phyloP scores from a whole-genome alignment of 2,797 vertebrate genomes.

The Okamejei kenojei region DNA sequence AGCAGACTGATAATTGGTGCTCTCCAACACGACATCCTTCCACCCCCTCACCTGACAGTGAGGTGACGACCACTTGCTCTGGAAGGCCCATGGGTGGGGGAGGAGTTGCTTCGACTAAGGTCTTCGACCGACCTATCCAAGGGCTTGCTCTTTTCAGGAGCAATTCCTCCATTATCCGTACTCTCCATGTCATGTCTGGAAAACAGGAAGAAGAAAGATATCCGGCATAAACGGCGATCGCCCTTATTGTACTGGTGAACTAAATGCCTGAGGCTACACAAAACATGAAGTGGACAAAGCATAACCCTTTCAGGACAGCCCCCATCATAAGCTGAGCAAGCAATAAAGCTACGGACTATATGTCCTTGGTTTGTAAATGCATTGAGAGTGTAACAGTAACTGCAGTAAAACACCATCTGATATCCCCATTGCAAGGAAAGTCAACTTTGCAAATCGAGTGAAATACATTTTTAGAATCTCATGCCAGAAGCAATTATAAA shows the following conservation, averaged over 20 bases:
- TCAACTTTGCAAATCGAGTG: background rate
- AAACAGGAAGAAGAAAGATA: background rate
- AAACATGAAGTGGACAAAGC: background rate
- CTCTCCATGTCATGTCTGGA: conserved; percentile 70
- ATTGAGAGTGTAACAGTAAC: background rate
- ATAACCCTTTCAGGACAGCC: background rate
- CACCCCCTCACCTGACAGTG: conserved; percentile 65
- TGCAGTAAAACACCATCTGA: background rate
- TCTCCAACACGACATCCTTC: background rate
- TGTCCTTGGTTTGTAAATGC: background rate
- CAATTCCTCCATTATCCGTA: conserved; percentile 60
- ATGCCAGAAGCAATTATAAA: background rate
- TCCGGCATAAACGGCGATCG: background rate
- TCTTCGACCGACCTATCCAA: conserved; percentile 74
- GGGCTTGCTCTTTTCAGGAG: conserved; percentile 63
- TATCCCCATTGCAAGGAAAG: background rate
- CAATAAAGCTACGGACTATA: background rate
- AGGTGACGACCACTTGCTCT: conserved; percentile 58
- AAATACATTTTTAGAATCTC: background rate
- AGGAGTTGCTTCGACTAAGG: conserved; percentile 62
- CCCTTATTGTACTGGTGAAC: background rate
- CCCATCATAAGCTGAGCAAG: background rate
- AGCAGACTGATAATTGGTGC: background rate
- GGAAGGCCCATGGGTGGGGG: conserved; percentile 58
- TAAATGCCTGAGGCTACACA: background rate